Conservation (phyloP, 1,140 invertebrate genomes). For the Hycleus cichorii region DNA sequence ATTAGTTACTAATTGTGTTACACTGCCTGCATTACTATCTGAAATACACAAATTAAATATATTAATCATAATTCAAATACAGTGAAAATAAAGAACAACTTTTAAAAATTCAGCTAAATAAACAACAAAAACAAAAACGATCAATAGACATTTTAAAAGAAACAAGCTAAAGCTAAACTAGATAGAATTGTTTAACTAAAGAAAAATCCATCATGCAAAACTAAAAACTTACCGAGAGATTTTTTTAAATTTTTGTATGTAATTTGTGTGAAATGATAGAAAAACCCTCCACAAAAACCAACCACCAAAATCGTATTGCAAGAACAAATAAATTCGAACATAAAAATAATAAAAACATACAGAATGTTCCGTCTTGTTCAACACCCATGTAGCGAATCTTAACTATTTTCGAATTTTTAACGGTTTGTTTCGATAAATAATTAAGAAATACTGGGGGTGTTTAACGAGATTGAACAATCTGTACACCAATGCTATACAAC, state of each 20-base stretch:
- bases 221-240: conserved; percentile 24
- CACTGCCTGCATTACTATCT: conserved; percentile 57
- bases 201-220: conserved; percentile 14
- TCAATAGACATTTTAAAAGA: neutral
- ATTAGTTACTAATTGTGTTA: conserved; percentile 55
- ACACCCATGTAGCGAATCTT: no score
- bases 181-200: no score
- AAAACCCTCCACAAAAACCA: conserved; percentile 31
- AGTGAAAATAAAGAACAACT: neutral
- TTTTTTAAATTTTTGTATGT: no score
- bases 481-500: no score
- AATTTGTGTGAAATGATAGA: neutral
- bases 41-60: conserved; percentile 25
- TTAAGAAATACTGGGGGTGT: no score
- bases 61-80: neutral
- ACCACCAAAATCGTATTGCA: conserved; percentile 15
- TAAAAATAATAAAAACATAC: no score
- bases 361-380: no score
- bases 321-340: conserved; percentile 21
- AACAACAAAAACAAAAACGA: no score
- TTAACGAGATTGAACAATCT: no score
- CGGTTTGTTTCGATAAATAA: no score
- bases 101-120: neutral
- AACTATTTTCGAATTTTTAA: no score
- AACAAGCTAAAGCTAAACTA: neutral